Evolutionary conservation across 2,797 vertebrate genomes (phyloP).

Genomic region (Spinibarbus caldwelli): DNA sequence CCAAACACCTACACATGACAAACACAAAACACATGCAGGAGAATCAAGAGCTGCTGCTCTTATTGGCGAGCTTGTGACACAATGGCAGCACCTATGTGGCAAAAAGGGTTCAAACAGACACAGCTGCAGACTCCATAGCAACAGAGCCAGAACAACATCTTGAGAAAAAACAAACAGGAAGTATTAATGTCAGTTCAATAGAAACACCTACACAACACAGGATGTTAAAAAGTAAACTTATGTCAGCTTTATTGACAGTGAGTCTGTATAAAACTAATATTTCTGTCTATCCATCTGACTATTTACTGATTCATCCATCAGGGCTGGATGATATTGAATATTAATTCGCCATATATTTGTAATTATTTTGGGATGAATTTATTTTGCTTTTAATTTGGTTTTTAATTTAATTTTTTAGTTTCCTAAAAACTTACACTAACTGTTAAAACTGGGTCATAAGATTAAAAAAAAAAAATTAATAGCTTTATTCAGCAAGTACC

Average conservation of each 20-base stretch:
- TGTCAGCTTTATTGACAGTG: not conserved
- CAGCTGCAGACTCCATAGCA: constrained; percentile 65
- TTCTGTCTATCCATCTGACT: not conserved
- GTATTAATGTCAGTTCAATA: constrained; percentile 4
- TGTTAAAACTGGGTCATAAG: no score
- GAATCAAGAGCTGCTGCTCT: not conserved
- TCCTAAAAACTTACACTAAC: no score
- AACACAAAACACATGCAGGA: constrained; percentile 32
- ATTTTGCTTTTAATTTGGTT: not conserved
- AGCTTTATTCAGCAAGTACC: not conserved
- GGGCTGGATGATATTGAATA: not conserved
- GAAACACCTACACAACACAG: constrained; percentile 21
- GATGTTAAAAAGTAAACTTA: not conserved
- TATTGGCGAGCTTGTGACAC: not conserved
- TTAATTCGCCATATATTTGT: not conserved
- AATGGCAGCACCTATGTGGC: constrained; percentile 39
- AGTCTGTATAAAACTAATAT: not conserved
- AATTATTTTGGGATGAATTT: not conserved
- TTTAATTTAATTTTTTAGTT: not conserved
- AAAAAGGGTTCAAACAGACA: constrained; percentile 52
- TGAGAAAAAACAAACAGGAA: not conserved
- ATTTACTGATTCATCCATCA: not conserved
- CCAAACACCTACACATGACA: constrained; percentile 87
- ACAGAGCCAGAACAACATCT: constrained; percentile 33
- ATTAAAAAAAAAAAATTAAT: not conserved